These are phyloP conservation scores for Parnassius glacialis DNA, from an alignment of 2,888 invertebrate species.

Conservation along the genomic window DNA sequence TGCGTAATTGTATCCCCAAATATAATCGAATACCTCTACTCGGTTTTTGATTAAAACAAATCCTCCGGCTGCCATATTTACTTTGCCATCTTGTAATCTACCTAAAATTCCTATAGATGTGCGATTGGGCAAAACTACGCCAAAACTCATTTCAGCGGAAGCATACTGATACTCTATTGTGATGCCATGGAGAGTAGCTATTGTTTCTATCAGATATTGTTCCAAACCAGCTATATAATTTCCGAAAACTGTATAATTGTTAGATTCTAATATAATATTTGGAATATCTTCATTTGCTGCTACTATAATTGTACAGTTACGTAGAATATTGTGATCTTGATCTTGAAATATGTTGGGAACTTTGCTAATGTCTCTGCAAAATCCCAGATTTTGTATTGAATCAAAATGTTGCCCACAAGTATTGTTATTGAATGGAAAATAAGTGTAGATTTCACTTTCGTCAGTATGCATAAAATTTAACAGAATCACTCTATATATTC, in stretches of 20 bases:
- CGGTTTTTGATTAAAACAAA: conserved; percentile 49
- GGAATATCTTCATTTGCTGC: conserved; percentile 43
- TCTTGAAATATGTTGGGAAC: conserved; percentile 31
- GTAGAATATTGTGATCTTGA: conserved; percentile 32
- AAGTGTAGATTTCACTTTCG: conserved; percentile 39
- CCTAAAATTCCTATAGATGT: conserved; percentile 48
- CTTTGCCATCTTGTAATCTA: conserved; percentile 42
- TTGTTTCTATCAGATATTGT: conserved; percentile 49
- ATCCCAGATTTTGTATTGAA: conserved; percentile 37
- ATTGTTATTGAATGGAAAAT: conserved; percentile 44
- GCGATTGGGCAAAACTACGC: conserved; percentile 48
- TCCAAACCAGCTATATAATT: conserved; percentile 46
- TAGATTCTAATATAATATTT: conserved; percentile 42
- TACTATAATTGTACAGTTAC: conserved; percentile 47
- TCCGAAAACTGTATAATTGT: conserved; percentile 37
- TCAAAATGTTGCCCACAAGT: conserved; percentile 44
- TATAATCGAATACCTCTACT: conserved; percentile 49
- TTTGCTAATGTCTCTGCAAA: conserved; percentile 36
- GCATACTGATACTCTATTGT: conserved; percentile 39
- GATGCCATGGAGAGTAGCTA: conserved; percentile 43
- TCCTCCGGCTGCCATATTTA: conserved; percentile 50
- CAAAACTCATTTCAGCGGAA: conserved; percentile 34
- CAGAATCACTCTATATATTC: conserved; percentile 46
- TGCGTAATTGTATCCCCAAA: conserved; percentile 51
- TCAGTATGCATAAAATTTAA: conserved; percentile 32